Conservation (phyloP, 2,113 vertebrate genomes). For the Steatornis caripensis region DNA sequence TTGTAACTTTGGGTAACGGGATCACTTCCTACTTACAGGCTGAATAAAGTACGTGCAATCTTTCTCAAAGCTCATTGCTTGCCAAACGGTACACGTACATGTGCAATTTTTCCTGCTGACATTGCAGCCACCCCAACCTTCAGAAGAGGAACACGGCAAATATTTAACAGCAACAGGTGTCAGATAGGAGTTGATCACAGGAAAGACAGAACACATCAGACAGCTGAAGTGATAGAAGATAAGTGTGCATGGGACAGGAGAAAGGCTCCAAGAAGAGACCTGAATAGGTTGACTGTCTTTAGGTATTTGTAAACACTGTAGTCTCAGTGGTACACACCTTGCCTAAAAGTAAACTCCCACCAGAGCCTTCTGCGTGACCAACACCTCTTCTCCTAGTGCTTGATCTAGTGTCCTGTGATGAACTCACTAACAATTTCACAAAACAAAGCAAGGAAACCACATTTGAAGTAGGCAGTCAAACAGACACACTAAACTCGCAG, state of each 20-base stretch:
- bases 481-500: not conserved
- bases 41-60: not conserved
- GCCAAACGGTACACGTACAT: not conserved
- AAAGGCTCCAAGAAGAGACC: not conserved
- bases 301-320: not conserved
- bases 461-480: not conserved
- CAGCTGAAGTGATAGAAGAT: not conserved
- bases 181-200: not conserved
- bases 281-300: not conserved
- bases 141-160: not conserved
- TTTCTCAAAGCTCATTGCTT: not conserved
- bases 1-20: not conserved
- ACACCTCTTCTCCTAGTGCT: not conserved
- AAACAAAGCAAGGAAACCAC: not conserved
- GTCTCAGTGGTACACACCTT: not conserved
- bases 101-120: constrained; percentile 4
- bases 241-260: not conserved
- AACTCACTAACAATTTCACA: not conserved
- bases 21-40: not conserved
- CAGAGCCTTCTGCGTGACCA: not conserved
- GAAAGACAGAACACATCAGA: not conserved
- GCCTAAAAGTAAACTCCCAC: not conserved
- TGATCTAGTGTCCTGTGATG: not conserved
- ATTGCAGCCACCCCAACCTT: not conserved
- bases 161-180: not conserved